phyloP scores from a whole-genome alignment of 2,888 invertebrate genomes.

The Dascillus cervinus region DNA sequence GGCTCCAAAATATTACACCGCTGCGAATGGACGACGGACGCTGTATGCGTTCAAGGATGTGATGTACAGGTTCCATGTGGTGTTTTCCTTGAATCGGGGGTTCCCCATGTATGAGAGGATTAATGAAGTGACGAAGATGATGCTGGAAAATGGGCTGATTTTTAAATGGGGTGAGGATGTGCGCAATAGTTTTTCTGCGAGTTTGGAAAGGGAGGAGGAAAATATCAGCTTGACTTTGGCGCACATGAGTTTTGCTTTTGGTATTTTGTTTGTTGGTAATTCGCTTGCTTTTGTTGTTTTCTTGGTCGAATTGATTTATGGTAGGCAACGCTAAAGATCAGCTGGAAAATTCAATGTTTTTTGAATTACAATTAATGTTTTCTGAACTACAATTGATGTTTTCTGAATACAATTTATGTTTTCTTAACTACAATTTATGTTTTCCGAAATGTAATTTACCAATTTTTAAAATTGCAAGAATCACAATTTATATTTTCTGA shows the following conservation, averaged over 20 bases:
- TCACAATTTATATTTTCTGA: too few species aligned
- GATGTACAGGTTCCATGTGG: background rate
- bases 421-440: too few species aligned
- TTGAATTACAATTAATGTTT: too few species aligned
- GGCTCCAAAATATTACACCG: slow-evolving; percentile 15
- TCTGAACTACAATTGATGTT: too few species aligned
- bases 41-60: slow-evolving; percentile 13
- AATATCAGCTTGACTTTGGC: slow-evolving; percentile 2
- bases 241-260: slow-evolving; percentile 3
- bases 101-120: background rate
- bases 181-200: background rate
- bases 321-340: too few species aligned
- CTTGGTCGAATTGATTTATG: too few species aligned
- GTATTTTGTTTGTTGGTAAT: slow-evolving; percentile 2
- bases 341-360: too few species aligned
- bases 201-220: too few species aligned
- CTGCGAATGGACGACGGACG: slow-evolving; percentile 14
- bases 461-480: too few species aligned
- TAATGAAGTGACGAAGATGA: background rate
- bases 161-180: background rate
- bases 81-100: background rate
- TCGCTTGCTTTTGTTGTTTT: background rate
- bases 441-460: too few species aligned
- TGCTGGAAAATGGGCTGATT: background rate
- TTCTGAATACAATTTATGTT: too few species aligned